Base-by-base conservation (phyloP, 2,113 vertebrate genomes). In the Genyomyrus donnyi region DNA sequence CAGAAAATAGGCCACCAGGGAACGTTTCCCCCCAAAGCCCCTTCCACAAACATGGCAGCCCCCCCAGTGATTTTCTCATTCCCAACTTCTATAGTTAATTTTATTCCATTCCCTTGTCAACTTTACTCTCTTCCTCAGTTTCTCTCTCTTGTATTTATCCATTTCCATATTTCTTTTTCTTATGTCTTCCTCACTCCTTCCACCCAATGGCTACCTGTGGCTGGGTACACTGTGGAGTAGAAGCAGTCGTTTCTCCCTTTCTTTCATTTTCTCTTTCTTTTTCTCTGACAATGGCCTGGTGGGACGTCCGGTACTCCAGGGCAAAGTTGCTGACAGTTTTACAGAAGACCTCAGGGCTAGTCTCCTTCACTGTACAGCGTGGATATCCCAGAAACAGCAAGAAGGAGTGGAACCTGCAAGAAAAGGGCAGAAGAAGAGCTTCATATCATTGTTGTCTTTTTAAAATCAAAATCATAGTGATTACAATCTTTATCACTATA, bases 361-460 rank as follows among this genome's bases (percentile, higher is more conserved):
- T 95, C 84, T 95, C 94, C 52, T 91, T 93, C 52, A 94, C 95
- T 93, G 94, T 93, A 0, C 93, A 49, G 21, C 88, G 91, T 1
- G 95, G 95, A 92, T 96, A 96, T 15, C 96, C 96, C 1, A 96
- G 92, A 90, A 95, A 96, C 11, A 96, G 86, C 62, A 96, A 95
- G 93, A 96, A 96, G 1, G 95, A 95, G 93, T 96, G 95, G 92
- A 96, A 96, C 91, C 96, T 96, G 89, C 1, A 48, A 52, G 48
- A 48, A 48, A 85, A 85, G 8, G 42, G 1, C 7, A 48, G 10
- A 46, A 85, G 8, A 85, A 21, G 83, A 85, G 21, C 19, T n/a
- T 85, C 8, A 84, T 10, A 13, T 35, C 31, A 77, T 77, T 77
- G 13, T 42, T 80, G 17, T 80, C 35, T 4, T 80, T 19, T 15